These are phyloP conservation scores for Chouioia cunea DNA, from an alignment of 2,888 invertebrate genomes.

Conservation along the genomic window DNA sequence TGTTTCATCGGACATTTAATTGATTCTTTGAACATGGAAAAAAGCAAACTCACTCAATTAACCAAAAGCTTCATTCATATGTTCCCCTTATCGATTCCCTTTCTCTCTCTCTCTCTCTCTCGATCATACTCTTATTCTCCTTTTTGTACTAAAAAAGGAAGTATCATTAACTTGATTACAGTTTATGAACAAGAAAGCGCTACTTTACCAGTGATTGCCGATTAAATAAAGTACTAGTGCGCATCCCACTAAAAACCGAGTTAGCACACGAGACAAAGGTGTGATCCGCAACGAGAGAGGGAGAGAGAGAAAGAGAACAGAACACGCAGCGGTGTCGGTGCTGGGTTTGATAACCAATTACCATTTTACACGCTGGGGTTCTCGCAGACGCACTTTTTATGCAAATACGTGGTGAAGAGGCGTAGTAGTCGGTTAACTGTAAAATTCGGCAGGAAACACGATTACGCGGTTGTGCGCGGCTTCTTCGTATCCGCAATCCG, in stretches of 20 bases:
- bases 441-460: conserved; percentile 56
- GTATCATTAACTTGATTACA: conserved; percentile 26
- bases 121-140: too few species aligned
- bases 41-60: too few species aligned
- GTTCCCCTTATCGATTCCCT: neutral
- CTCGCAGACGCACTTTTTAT: conserved; percentile 53
- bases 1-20: too few species aligned
- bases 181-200: conserved; percentile 32
- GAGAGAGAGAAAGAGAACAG: conserved; percentile 1
- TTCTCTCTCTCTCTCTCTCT: neutral
- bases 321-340: neutral
- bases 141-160: conserved; percentile 8
- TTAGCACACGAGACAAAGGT: neutral
- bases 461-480: conserved; percentile 51
- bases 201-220: conserved; percentile 11
- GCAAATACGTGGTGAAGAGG: conserved; percentile 57
- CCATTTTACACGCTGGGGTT: conserved; percentile 51
- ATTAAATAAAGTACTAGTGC: conserved; percentile 25
- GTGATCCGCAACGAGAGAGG: neutral
- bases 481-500: conserved; percentile 46
- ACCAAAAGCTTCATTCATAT: neutral
- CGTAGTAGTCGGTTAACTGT: conserved; percentile 51
- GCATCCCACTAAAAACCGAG: neutral
- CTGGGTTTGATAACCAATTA: conserved; percentile 62
- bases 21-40: too few species aligned